Conservation (phyloP, 2,113 vertebrate genomes). For the Hemichromis elongatus region DNA sequence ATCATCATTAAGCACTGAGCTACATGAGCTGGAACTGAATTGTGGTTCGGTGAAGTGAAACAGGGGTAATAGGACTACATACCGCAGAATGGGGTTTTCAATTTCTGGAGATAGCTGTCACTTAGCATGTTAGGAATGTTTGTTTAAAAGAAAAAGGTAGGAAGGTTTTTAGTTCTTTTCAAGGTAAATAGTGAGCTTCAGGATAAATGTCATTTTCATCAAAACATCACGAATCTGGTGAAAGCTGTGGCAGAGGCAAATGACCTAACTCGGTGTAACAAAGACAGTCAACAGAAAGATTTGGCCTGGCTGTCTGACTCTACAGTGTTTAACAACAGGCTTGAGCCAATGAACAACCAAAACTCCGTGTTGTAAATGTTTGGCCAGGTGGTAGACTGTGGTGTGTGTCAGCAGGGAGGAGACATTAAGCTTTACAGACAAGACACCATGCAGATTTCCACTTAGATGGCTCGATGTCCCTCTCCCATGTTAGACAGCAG, state of each 20-base stretch:
- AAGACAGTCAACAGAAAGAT: slow-evolving; percentile 24
- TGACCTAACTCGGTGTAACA: slow-evolving; percentile 14
- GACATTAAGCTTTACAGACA: slow-evolving; percentile 48
- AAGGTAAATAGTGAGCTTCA: background rate
- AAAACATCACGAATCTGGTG: background rate
- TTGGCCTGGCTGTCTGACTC: background rate
- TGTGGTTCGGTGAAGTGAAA: background rate
- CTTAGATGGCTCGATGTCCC: slow-evolving; percentile 35
- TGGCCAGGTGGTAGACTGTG: slow-evolving; percentile 50
- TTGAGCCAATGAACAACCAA: slow-evolving; percentile 18
- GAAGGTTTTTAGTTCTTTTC: background rate
- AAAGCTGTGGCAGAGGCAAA: slow-evolving; percentile 7
- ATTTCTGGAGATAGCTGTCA: background rate
- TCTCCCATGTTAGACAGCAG: slow-evolving; percentile 28
- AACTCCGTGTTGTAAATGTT: slow-evolving; percentile 10
- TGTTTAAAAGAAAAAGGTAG: background rate
- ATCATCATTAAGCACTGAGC: slow-evolving; percentile 21
- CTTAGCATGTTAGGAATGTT: background rate
- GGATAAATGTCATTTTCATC: slow-evolving; percentile 6
- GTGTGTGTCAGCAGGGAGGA: slow-evolving; percentile 39
- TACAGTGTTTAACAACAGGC: slow-evolving; percentile 24
- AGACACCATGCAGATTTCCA: slow-evolving; percentile 42
- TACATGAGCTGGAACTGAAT: slow-evolving; percentile 9
- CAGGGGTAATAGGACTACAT: background rate
- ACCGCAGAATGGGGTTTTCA: background rate